Conservation (phyloP, 2,797 vertebrate species). For the Taeniopygia guttata region DNA sequence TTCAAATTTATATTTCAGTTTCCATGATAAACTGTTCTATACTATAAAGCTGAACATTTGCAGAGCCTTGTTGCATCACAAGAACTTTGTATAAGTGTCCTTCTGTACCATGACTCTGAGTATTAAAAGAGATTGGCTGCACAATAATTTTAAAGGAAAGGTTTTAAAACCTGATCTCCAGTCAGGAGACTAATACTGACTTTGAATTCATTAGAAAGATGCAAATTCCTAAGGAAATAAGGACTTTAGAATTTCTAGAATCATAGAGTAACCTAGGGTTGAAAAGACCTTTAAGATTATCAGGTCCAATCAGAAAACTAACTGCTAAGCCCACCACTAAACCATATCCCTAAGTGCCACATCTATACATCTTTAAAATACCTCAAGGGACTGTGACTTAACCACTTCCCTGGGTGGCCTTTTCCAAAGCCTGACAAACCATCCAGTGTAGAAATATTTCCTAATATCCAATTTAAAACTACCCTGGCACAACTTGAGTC, state of each 20-base stretch:
- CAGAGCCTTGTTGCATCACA: neutral
- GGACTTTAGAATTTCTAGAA: neutral
- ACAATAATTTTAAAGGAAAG: neutral
- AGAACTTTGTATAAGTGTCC: neutral
- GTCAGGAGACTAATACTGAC: neutral
- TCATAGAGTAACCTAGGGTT: neutral
- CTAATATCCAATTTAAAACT: neutral
- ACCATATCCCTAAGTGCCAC: neutral
- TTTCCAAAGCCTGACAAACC: neutral
- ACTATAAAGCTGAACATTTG: neutral
- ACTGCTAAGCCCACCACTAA: neutral
- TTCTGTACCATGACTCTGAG: neutral
- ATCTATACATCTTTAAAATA: neutral
- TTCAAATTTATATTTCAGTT: neutral
- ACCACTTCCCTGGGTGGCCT: neutral
- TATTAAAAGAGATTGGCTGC: neutral
- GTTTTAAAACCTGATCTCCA: neutral
- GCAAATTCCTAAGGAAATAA: neutral
- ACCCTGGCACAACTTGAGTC: neutral
- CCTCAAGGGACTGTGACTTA: accelerated
- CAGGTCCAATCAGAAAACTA: neutral
- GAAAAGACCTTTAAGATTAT: neutral
- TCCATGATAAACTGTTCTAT: neutral
- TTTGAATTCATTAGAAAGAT: neutral
- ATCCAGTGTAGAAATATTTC: neutral